Evolutionary conservation across 2,113 vertebrate species (phyloP).

Genomic region (Ammodytes dubius): DNA sequence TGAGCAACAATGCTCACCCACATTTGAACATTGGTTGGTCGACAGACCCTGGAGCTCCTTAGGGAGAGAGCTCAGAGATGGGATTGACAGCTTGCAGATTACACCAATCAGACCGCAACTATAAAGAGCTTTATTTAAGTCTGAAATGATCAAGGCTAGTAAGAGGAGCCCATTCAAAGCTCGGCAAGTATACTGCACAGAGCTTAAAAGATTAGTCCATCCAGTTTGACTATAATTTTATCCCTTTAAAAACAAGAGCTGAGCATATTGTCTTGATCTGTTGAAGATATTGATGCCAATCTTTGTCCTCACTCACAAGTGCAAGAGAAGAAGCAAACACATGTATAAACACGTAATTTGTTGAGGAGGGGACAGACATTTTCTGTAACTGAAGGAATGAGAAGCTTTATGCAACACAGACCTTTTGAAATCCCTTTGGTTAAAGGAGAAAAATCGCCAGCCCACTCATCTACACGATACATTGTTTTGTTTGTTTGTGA

Average conservation of each 20-base stretch:
- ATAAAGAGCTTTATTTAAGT: constrained; percentile 82
- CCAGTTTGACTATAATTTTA: constrained; percentile 75
- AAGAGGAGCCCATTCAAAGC: constrained; percentile 74
- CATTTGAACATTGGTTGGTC: constrained; percentile 46
- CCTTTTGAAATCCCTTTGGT: constrained; percentile 70
- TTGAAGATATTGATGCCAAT: constrained; percentile 42
- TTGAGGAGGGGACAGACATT: constrained; percentile 54
- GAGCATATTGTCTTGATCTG: constrained; percentile 73
- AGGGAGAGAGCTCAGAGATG: constrained; percentile 56
- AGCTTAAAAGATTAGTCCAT: constrained; percentile 79
- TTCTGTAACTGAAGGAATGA: constrained; percentile 65
- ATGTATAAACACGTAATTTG: constrained; percentile 56
- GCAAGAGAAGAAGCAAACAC: constrained; percentile 56
- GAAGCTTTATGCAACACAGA: constrained; percentile 69
- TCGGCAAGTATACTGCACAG: constrained; percentile 71
- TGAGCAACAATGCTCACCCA: constrained; percentile 62
- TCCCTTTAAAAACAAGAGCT: constrained; percentile 68
- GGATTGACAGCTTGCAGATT: constrained; percentile 80
- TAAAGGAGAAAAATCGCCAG: constrained; percentile 27
- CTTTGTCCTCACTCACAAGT: constrained; percentile 71
- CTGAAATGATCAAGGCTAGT: constrained; percentile 76
- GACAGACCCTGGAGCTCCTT: constrained; percentile 45
- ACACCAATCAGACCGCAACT: constrained; percentile 74
- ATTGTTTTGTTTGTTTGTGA: constrained; percentile 31
- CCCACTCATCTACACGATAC: constrained; percentile 27